Evolutionary conservation across 2,113 vertebrate genomes (phyloP).

Genomic region (Asarcornis scutulata): DNA sequence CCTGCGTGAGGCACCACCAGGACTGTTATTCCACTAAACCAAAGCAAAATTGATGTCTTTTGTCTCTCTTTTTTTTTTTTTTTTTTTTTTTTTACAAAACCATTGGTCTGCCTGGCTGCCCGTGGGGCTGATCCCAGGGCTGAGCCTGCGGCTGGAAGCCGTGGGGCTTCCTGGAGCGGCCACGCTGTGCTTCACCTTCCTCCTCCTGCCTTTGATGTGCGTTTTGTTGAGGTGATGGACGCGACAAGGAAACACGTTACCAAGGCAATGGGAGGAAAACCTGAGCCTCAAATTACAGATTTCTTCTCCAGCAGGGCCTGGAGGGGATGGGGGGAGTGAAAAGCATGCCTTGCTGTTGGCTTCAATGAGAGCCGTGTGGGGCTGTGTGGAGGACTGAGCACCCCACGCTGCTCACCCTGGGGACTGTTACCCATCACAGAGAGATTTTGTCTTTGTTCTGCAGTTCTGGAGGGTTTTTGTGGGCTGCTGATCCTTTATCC

Average conservation of each 20-base stretch:
- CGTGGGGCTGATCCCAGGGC: neutral
- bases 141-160: neutral
- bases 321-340: neutral
- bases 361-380: neutral
- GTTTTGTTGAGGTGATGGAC: neutral
- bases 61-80: neutral
- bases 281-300: neutral
- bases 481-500: neutral
- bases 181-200: neutral
- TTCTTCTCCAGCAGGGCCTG: neutral
- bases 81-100: too few species aligned
- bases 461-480: neutral
- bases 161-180: neutral
- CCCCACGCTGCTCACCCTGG: neutral
- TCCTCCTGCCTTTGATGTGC: neutral
- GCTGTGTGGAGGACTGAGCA: neutral
- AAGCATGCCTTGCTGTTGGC: neutral
- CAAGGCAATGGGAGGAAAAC: neutral
- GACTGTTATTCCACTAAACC: neutral
- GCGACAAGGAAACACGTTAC: neutral
- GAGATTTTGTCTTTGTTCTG: neutral
- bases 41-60: neutral
- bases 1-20: neutral
- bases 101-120: fast-evolving
- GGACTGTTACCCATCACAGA: neutral